These are phyloP conservation scores for Anthopleura xanthogrammica DNA, from an alignment of 92 coral and sea anemone species.

Conservation along the genomic window DNA sequence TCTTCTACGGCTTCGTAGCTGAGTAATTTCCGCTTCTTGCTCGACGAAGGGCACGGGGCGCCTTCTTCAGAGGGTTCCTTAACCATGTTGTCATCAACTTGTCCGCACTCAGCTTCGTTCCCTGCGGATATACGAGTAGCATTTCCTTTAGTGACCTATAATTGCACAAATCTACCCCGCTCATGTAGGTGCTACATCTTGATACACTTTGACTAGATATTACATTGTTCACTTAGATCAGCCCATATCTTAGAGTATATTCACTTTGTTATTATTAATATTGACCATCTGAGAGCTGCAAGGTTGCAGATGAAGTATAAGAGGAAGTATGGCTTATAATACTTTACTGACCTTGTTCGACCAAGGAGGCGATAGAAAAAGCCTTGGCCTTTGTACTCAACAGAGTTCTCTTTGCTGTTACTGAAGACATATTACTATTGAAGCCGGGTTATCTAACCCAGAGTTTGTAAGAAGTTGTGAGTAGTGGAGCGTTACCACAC, in stretches of 20 bases:
- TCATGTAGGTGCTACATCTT: conserved; percentile 27
- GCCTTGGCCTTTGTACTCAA: conserved; percentile 70
- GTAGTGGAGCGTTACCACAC: conserved; percentile 20
- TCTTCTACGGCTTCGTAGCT: conserved; percentile 21
- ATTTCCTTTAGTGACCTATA: conserved; percentile 29
- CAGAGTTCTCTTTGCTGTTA: conserved; percentile 38
- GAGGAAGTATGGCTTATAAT: conserved; percentile 12
- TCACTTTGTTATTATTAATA: conserved; percentile 15
- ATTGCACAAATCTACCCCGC: conserved; percentile 29
- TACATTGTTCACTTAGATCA: conserved; percentile 2
- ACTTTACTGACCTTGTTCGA: conserved; percentile 62
- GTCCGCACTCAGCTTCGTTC: conserved; percentile 52
- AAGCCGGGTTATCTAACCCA: conserved; percentile 1
- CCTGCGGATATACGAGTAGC: conserved; percentile 45
- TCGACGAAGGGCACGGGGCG: conserved; percentile 26
- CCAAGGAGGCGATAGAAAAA: conserved; percentile 85
- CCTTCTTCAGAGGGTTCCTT: conserved; percentile 46
- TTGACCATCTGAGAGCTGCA: conserved; percentile 13
- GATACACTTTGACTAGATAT: conserved; percentile 23
- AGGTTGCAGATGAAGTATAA: conserved; percentile 14
- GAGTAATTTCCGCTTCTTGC: conserved; percentile 38
- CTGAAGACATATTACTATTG: conserved; percentile 30
- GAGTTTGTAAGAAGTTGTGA: not conserved
- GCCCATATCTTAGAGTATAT: conserved; percentile 8
- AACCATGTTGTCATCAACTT: conserved; percentile 64